Evolutionary conservation across 2,888 invertebrate species (phyloP).

Genomic region (Parthenolecanium corni): DNA sequence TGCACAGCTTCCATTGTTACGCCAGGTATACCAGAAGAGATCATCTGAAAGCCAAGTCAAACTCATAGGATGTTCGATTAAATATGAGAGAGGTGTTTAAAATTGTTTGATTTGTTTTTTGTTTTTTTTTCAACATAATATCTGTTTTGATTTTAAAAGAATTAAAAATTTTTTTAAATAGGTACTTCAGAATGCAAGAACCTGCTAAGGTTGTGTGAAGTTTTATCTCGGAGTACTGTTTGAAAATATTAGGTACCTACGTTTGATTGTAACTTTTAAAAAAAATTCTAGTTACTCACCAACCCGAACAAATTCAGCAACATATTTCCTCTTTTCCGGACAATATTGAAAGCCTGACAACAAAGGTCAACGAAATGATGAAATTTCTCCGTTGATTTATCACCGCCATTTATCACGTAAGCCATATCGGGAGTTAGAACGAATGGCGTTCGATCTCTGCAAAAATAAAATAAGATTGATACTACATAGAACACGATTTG

Average conservation of each 20-base stretch:
- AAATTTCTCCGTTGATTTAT: conserved; percentile 81
- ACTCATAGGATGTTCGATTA: too few species aligned
- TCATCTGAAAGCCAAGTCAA: conserved; percentile 53
- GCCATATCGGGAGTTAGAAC: conserved; percentile 98
- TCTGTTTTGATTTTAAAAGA: too few species aligned
- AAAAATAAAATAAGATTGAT: conserved; percentile 32
- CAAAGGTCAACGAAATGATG: conserved; percentile 98
- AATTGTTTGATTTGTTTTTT: neutral
- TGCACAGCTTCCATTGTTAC: conserved; percentile 82
- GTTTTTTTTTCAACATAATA: neutral
- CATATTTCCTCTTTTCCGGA: conserved; percentile 79
- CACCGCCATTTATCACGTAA: conserved; percentile 97
- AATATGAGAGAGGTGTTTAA: too few species aligned
- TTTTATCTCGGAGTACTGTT: too few species aligned
- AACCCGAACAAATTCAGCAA: conserved; percentile 81
- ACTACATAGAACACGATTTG: too few species aligned
- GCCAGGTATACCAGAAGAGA: conserved; percentile 79
- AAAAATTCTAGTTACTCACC: conserved; percentile 57
- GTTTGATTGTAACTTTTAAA: too few species aligned
- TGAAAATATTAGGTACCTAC: too few species aligned
- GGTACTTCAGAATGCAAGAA: too few species aligned
- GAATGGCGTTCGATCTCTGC: conserved; percentile 91
- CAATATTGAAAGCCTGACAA: conserved; percentile 92
- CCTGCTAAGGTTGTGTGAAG: too few species aligned
- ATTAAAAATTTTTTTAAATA: too few species aligned